Conservation (phyloP, 2,888 invertebrate genomes). For the Ennomos fuscantarius region DNA sequence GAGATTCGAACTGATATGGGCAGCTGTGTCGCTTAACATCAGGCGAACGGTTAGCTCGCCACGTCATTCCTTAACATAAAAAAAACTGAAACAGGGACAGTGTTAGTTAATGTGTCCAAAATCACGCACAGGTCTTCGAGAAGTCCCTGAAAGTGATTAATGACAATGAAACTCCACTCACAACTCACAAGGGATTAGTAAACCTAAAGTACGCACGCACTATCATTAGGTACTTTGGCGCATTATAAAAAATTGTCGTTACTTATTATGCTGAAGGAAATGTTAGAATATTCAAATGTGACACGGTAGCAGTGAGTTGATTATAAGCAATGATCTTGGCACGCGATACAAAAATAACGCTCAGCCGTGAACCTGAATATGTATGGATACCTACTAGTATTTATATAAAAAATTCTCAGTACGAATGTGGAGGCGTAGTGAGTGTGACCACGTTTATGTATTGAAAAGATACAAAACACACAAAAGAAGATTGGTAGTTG, state of each 20-base stretch:
- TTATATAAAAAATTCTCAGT: slow-evolving; percentile 43
- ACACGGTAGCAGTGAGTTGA: slow-evolving; percentile 45
- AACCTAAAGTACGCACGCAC: neutral
- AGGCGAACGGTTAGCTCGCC: too few species aligned
- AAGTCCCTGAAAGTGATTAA: slow-evolving; percentile 19
- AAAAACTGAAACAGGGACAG: neutral
- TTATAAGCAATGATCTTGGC: slow-evolving; percentile 46
- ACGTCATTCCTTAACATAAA: too few species aligned
- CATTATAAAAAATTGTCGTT: neutral
- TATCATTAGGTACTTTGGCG: slow-evolving; percentile 15
- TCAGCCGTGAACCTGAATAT: slow-evolving; percentile 60
- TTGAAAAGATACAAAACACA: neutral
- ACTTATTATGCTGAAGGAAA: neutral
- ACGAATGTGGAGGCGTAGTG: slow-evolving; percentile 39
- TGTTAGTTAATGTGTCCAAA: slow-evolving; percentile 15
- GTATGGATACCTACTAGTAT: slow-evolving; percentile 25
- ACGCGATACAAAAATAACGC: slow-evolving; percentile 51
- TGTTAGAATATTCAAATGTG: slow-evolving; percentile 6
- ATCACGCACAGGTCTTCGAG: slow-evolving; percentile 14
- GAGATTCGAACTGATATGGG: too few species aligned
- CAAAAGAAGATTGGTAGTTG: too few species aligned
- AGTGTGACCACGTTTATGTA: slow-evolving; percentile 1
- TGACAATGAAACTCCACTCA: slow-evolving; percentile 24
- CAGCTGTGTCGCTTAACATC: too few species aligned
- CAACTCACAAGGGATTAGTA: slow-evolving; percentile 21